Evolutionary conservation across 2,888 invertebrate genomes (phyloP), one percentile per base, ranked within the genome.

Genomic region (Napeogenes inachia): DNA sequence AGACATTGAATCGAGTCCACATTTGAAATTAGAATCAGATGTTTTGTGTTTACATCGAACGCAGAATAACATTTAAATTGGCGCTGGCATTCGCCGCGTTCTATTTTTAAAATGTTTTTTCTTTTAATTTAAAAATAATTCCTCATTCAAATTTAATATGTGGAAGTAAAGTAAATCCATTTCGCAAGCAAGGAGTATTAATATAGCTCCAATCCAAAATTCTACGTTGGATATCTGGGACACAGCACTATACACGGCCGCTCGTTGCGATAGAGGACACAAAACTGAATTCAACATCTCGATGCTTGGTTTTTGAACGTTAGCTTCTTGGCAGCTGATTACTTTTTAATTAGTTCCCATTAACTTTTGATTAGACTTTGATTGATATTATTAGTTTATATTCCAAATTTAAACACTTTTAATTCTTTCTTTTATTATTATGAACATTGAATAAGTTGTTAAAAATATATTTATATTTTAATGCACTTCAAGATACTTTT

Each of bases 91-190:
- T 56, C 58, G 58, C 46, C 46, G 42, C 58, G 56, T 65, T 59
- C 65, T 62, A 65, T 59, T 62, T 60, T 54, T n/a, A 58, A 13
- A 58, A 8, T 8, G 30, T 10, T 58, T 54, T 56, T 56, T 21
- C 21, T 21, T 65, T 62, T 63, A 56, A 56, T 53, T 59, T 13
- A 54, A 63, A 21, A 58, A 65, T 35, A 62, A 47, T 10, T 68
- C 59, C 13, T 63, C 61, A 57, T 74, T 72, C 10, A 77, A 62
- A 57, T 82, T 75, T 55, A 80, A 56, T 57, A 83, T 77, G 66
- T 89, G 89, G 63, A 89, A 91, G 68, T 86, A 91, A 62, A 91
- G 79, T 13, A 91, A 68, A 77, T 91, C 90, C 82, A 91, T 79
- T 81, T 91, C 91, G 75, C 90, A 91, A 57, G 91, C 91, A 68